phyloP scores from a whole-genome alignment of 2,113 vertebrate genomes.

The Chaenocephalus aceratus region DNA sequence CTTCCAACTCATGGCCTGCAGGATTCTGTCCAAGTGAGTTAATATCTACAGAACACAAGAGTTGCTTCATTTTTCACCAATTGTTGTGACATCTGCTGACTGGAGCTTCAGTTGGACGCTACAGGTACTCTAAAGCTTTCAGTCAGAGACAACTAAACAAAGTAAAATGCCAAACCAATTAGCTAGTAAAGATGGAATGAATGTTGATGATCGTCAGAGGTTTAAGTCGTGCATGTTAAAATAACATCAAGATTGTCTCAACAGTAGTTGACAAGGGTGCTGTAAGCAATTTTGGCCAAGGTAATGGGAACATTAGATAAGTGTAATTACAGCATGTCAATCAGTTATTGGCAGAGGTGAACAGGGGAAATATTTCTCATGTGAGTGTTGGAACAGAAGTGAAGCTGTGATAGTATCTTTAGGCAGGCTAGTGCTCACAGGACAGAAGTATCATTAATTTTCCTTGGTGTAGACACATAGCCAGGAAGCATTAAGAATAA shows the following conservation, averaged over 20 bases:
- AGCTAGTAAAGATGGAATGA: slow-evolving; percentile 44
- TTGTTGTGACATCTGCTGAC: slow-evolving; percentile 4
- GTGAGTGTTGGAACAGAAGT: slow-evolving; percentile 17
- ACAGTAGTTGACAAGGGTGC: slow-evolving; percentile 27
- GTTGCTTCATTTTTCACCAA: not conserved
- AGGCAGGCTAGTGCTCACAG: not conserved
- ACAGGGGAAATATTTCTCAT: slow-evolving; percentile 30
- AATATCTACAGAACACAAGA: slow-evolving; percentile 14
- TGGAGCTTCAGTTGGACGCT: slow-evolving; percentile 1
- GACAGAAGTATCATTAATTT: slow-evolving; percentile 12
- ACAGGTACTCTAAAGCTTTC: slow-evolving; percentile 27
- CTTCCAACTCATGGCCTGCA: slow-evolving; percentile 40
- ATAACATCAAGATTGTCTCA: slow-evolving; percentile 53
- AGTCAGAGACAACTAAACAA: slow-evolving; percentile 32
- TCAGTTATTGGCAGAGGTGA: slow-evolving; percentile 37
- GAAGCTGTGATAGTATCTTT: slow-evolving; percentile 23
- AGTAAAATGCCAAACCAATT: slow-evolving; percentile 61
- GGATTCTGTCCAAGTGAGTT: slow-evolving; percentile 41
- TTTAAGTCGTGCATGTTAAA: slow-evolving; percentile 54
- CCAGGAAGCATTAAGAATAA: no score
- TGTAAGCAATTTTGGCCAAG: slow-evolving; percentile 2
- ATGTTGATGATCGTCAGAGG: slow-evolving; percentile 49
- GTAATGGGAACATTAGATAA: slow-evolving; percentile 19
- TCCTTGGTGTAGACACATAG: not conserved
- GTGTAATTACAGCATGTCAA: slow-evolving; percentile 38